A percentile compares a stretch with the other conserved stretches of the same genome.
These are phyloP conservation scores for Uropsilus gracilis DNA, from an alignment of 2,113 vertebrate species.

Conservation along the genomic window DNA sequence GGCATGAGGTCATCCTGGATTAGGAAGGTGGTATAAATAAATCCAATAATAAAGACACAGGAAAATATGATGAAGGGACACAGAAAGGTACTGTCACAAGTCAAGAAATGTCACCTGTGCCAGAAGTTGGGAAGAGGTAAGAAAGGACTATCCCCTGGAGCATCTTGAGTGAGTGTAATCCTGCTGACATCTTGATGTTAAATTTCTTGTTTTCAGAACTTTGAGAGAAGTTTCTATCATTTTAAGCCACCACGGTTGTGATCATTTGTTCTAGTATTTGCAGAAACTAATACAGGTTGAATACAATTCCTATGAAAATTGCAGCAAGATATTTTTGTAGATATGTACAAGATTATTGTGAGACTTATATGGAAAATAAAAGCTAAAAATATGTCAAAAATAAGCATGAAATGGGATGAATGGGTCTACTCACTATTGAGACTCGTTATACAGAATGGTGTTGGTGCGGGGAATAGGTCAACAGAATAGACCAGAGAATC, in stretches of 20 bases:
- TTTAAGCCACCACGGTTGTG: background rate
- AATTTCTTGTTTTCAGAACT: background rate
- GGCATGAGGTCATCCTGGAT: background rate
- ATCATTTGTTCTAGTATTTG: background rate
- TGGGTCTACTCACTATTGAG: background rate
- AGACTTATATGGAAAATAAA: background rate
- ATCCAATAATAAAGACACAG: background rate
- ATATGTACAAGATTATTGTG: background rate
- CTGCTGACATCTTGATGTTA: background rate
- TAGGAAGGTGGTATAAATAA: background rate
- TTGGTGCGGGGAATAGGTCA: background rate
- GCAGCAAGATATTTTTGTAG: constrained; percentile 6
- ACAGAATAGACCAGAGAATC: background rate
- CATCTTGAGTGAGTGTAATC: background rate
- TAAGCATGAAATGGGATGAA: background rate
- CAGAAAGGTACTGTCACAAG: background rate
- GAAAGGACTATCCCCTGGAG: background rate
- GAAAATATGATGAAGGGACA: background rate
- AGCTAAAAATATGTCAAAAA: background rate
- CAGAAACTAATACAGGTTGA: background rate
- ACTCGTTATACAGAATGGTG: background rate
- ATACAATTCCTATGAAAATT: constrained; percentile 14
- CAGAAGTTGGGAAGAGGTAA: background rate
- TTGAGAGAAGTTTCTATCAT: background rate
- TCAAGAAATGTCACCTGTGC: too few relatives aligned